Percentiles rank a stretch among this genome's conserved stretches.
These are phyloP conservation scores for Eulemur rufifrons DNA, from an alignment of 2,113 vertebrate species.

Conservation along the genomic window DNA sequence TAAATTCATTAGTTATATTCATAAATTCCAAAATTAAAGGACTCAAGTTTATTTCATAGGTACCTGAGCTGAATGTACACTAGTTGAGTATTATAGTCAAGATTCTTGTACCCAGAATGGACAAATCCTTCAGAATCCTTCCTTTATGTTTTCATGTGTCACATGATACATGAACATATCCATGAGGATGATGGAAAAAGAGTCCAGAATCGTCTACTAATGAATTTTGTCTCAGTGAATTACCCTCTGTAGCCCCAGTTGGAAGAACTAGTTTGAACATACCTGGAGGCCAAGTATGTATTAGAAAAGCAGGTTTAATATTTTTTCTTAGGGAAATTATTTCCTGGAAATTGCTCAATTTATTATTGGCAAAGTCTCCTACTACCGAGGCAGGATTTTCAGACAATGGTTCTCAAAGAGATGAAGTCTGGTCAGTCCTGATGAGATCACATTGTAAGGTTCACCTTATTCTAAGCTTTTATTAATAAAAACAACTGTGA, in stretches of 20 bases:
- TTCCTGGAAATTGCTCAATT: constrained; percentile 9
- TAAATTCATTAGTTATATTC: constrained; percentile 35
- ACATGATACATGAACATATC: not conserved
- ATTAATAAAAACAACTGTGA: not conserved
- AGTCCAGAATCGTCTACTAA: not conserved
- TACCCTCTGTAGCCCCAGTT: not conserved
- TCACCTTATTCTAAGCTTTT: not conserved
- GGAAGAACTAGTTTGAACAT: constrained; percentile 19
- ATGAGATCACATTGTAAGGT: not conserved
- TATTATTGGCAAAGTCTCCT: constrained; percentile 12
- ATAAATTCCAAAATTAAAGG: constrained; percentile 39
- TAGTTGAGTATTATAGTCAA: not conserved
- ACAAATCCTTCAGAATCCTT: constrained; percentile 33
- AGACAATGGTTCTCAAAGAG: not conserved
- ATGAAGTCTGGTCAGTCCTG: not conserved
- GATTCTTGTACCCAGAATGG: not conserved
- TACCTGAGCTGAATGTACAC: not conserved
- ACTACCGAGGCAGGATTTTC: not conserved
- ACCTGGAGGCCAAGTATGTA: not conserved
- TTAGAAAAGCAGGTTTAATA: constrained; percentile 11
- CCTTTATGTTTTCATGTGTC: not conserved
- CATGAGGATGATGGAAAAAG: not conserved
- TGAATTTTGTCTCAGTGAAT: not conserved
- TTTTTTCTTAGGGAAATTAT: constrained; percentile 1
- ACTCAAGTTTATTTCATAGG: not conserved